Evolutionary conservation across 2,888 invertebrate species (phyloP).

Genomic region (Lucinisca nassula): DNA sequence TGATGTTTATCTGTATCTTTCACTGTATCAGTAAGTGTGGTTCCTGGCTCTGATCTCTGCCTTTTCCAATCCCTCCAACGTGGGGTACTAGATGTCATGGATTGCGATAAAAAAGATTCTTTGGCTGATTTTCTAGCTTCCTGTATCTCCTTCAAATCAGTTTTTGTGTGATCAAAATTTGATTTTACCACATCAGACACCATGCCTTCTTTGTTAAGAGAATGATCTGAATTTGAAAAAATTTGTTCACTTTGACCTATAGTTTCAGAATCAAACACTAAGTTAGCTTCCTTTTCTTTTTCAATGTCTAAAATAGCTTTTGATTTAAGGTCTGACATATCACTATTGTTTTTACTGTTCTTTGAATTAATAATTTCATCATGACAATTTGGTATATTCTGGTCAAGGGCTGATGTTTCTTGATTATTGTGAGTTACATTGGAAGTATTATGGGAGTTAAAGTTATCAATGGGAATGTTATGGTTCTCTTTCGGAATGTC

Average conservation of each 20-base stretch:
- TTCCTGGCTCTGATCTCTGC: conserved; percentile 15
- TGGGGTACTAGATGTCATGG: background rate
- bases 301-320: conserved; percentile 63
- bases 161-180: background rate
- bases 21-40: background rate
- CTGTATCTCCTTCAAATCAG: background rate
- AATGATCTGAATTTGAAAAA: background rate
- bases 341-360: background rate
- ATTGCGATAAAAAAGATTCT: background rate
- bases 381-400: conserved; percentile 3
- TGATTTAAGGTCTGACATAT: background rate
- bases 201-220: background rate
- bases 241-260: conserved; percentile 37
- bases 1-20: background rate
- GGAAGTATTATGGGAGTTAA: background rate
- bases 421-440: background rate
- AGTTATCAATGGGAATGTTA: background rate
- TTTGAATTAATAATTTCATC: conserved; percentile 28
- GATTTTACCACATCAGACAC: background rate
- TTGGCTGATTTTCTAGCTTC: conserved; percentile 9
- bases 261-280: conserved; percentile 68
- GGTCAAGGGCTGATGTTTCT: background rate
- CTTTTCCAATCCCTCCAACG: background rate
- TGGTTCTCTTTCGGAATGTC: background rate
- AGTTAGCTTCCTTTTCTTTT: conserved; percentile 56